These are phyloP conservation scores for Archilochus colubris DNA, from an alignment of 2,113 vertebrate genomes.

Conservation along the genomic window DNA sequence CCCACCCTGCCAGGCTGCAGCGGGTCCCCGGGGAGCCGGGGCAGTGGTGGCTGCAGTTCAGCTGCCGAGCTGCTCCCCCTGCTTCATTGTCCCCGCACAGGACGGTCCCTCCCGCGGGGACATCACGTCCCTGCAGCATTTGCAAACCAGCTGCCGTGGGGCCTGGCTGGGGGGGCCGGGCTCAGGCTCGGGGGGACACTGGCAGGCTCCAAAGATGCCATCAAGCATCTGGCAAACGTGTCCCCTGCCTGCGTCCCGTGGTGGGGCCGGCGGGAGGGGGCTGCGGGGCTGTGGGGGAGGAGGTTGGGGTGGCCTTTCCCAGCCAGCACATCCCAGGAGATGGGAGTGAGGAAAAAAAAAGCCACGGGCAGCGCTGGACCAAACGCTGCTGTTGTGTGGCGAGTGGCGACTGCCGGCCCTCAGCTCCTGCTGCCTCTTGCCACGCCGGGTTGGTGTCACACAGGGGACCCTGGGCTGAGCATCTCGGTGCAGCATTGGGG, in stretches of 20 bases:
- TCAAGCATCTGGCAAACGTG: neutral
- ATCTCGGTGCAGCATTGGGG: accelerated
- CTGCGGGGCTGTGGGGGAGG: accelerated
- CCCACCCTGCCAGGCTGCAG: neutral
- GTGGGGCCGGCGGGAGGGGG: neutral
- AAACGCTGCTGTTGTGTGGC: accelerated
- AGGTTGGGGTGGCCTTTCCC: neutral
- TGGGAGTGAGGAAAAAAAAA: neutral
- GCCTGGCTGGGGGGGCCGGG: neutral
- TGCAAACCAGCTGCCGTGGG: neutral
- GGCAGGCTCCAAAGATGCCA: neutral
- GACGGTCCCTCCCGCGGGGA: neutral
- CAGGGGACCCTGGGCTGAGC: neutral
- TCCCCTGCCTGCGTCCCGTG: neutral
- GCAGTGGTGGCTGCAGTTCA: neutral
- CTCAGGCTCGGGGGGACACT: neutral
- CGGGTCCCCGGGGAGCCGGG: neutral
- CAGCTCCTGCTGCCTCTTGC: neutral
- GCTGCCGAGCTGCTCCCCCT: neutral
- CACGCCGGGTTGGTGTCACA: accelerated
- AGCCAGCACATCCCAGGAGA: neutral
- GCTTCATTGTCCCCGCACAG: neutral
- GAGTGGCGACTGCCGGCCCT: accelerated
- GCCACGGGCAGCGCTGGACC: neutral
- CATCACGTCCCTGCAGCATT: neutral